Evolutionary conservation across 2,797 vertebrate genomes (phyloP).

Genomic region (Enteromius radiatus): DNA sequence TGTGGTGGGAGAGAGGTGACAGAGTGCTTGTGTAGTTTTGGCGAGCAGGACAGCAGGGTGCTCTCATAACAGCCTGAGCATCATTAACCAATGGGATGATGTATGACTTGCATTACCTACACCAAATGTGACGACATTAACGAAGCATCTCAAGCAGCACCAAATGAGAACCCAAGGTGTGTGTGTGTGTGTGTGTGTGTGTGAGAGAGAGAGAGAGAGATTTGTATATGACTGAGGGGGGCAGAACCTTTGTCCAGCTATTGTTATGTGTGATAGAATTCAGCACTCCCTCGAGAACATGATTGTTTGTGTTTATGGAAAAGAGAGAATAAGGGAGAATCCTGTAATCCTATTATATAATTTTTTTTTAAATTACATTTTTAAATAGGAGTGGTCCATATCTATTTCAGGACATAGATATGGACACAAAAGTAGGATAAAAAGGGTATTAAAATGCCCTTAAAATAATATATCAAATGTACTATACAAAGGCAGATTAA

Average conservation of each 20-base stretch:
- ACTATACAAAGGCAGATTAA: not conserved
- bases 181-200: constrained; percentile 3
- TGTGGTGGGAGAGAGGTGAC: constrained; percentile 40
- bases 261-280: constrained; percentile 33
- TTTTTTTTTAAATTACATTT: not conserved
- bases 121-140: constrained; percentile 52
- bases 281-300: not conserved
- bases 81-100: constrained; percentile 56
- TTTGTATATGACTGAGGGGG: not conserved
- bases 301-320: not conserved
- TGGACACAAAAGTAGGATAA: not conserved
- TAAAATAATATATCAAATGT: not conserved
- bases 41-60: constrained; percentile 33
- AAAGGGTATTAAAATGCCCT: not conserved
- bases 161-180: constrained; percentile 2
- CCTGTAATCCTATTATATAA: not conserved
- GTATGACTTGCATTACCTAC: constrained; percentile 49
- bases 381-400: too few relatives aligned
- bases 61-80: constrained; percentile 48
- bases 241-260: constrained; percentile 33
- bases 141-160: constrained; percentile 45
- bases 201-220: not conserved
- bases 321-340: not conserved
- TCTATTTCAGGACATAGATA: not conserved
- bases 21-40: constrained; percentile 42